A percentile compares a stretch with the other conserved stretches of the same genome.
Conservation (phyloP, 2,888 invertebrate species). For the Limnephilus rhombicus region DNA sequence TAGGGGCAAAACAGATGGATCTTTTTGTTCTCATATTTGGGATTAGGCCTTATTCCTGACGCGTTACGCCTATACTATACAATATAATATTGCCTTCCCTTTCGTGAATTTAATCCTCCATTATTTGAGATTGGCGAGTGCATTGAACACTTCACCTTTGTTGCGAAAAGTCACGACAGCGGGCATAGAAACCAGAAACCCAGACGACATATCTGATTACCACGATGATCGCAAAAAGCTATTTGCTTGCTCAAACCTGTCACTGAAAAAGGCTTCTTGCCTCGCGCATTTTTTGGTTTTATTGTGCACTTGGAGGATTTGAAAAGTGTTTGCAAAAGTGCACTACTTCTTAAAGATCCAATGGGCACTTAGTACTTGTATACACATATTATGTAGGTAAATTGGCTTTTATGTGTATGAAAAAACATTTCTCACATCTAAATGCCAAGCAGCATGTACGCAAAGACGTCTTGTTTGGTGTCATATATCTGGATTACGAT, state of each 20-base stretch:
- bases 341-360: neutral
- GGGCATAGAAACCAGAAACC: conserved; percentile 42
- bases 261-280: neutral
- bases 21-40: neutral
- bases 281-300: neutral
- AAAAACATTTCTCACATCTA: too few species aligned
- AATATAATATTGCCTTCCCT: neutral
- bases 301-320: neutral
- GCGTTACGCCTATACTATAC: neutral
- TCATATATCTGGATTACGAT: neutral
- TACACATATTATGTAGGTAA: too few species aligned
- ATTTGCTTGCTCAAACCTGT: neutral
- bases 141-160: conserved; percentile 29
- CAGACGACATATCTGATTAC: conserved; percentile 30
- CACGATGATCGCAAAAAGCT: conserved; percentile 7
- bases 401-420: neutral
- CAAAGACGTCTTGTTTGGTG: neutral
- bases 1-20: neutral
- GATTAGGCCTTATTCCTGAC: neutral
- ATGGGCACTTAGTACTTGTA: too few species aligned
- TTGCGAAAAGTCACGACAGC: conserved; percentile 12
- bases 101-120: conserved; percentile 1
- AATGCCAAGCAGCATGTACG: neutral
- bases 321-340: neutral
- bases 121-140: neutral